These are phyloP conservation scores for Chondrilla cf. caribensis DNA, from an alignment of 37 sponge, comb jelly and placozoan genomes.

Conservation along the genomic window DNA sequence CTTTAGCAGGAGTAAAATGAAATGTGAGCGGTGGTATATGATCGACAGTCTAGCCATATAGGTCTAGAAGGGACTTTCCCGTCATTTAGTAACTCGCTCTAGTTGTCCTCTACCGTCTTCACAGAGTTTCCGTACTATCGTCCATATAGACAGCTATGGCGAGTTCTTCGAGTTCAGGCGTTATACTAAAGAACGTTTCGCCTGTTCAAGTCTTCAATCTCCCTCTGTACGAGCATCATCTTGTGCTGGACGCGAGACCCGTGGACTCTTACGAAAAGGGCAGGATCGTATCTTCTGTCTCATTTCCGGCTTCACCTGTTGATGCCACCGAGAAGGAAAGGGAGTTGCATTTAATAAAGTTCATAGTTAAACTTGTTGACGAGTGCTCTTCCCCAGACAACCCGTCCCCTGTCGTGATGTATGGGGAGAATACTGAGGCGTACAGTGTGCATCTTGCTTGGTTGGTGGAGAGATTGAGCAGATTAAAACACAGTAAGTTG, in stretches of 20 bases:
- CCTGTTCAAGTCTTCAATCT: slow-evolving; percentile 69
- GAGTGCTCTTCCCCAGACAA: slow-evolving; percentile 60
- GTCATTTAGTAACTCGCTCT: too few species aligned
- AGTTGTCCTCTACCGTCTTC: too few species aligned
- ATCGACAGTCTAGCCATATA: too few species aligned
- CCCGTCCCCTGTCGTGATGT: slow-evolving; percentile 62
- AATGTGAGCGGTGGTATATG: too few species aligned
- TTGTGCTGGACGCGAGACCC: slow-evolving; percentile 54
- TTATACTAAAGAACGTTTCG: slow-evolving; percentile 10
- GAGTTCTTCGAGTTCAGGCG: not conserved
- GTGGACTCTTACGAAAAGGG: slow-evolving; percentile 37
- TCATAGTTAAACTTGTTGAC: slow-evolving; percentile 34
- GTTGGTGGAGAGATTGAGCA: slow-evolving; percentile 37
- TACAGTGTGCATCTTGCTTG: slow-evolving; percentile 35
- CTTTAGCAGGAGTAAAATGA: too few species aligned
- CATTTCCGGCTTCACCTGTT: slow-evolving; percentile 40
- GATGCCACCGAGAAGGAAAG: slow-evolving; percentile 35
- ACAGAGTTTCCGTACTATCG: too few species aligned
- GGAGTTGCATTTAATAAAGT: slow-evolving; percentile 24
- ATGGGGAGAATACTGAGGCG: slow-evolving; percentile 40
- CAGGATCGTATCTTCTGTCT: slow-evolving; percentile 60
- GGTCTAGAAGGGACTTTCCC: too few species aligned
- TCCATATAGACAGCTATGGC: too few species aligned
- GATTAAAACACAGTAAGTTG: slow-evolving; percentile 28
- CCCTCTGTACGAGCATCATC: slow-evolving; percentile 73